Conservation (phyloP, 2,888 invertebrate species). For the Sussaba pulchella region DNA sequence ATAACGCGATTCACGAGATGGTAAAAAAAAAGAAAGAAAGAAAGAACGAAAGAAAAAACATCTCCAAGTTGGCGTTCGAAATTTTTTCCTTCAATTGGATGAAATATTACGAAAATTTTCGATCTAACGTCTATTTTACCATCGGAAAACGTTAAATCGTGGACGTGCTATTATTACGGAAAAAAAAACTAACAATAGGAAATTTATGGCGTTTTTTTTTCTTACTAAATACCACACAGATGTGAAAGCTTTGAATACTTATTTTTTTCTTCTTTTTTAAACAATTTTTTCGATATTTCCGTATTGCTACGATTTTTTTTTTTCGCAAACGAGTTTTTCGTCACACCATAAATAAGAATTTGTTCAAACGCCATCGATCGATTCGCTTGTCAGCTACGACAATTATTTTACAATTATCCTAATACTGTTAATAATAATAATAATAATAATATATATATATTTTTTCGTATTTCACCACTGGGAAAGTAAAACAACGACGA, state of each 20-base stretch:
- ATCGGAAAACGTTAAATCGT: not conserved
- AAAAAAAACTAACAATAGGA: too few species aligned
- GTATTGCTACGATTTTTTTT: slow-evolving; percentile 4
- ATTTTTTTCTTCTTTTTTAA: too few species aligned
- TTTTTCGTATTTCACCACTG: slow-evolving; percentile 13
- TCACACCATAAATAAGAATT: slow-evolving; percentile 13
- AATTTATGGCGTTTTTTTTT: too few species aligned
- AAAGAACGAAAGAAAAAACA: too few species aligned
- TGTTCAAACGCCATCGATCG: slow-evolving; percentile 21
- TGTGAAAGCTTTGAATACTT: too few species aligned
- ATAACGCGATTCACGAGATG: too few species aligned
- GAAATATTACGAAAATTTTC: not conserved
- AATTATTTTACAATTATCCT: slow-evolving; percentile 47
- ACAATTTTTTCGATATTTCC: too few species aligned
- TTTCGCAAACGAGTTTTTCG: slow-evolving; percentile 12
- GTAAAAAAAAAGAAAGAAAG: too few species aligned
- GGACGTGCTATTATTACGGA: not conserved
- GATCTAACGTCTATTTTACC: not conserved
- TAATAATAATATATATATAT: slow-evolving; percentile 47
- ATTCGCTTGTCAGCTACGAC: slow-evolving; percentile 27
- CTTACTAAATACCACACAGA: too few species aligned
- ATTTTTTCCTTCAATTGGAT: not conserved
- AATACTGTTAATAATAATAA: slow-evolving; percentile 63
- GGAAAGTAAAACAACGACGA: slow-evolving; percentile 22
- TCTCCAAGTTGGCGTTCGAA: too few species aligned